Conservation (phyloP, 2,113 vertebrate genomes). For the Camelus bactrianus region DNA sequence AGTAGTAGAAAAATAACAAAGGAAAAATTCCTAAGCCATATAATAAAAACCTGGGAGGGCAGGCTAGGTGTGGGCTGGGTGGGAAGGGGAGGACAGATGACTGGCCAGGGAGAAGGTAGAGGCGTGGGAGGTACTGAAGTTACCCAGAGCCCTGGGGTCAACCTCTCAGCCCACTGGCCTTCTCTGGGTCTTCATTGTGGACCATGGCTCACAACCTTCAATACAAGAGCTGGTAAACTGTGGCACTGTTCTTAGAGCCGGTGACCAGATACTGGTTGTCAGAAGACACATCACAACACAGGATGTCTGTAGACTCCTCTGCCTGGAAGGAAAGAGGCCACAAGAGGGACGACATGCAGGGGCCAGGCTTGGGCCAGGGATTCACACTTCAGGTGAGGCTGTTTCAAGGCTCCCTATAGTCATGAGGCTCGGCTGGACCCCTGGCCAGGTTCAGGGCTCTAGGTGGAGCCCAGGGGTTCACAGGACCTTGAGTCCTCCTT, state of each 20-base stretch:
- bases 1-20: conserved; percentile 27
- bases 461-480: neutral
- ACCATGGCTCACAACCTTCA: neutral
- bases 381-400: neutral
- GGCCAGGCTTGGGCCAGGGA: neutral
- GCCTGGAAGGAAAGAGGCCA: neutral
- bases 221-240: conserved; percentile 60
- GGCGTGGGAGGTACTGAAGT: accelerated
- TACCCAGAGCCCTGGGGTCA: neutral
- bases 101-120: neutral
- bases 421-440: neutral
- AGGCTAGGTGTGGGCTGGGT: neutral
- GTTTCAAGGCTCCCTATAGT: neutral
- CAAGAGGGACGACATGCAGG: neutral
- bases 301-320: conserved; percentile 55
- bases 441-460: neutral
- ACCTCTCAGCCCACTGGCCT: neutral
- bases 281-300: conserved; percentile 71
- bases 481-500: neutral
- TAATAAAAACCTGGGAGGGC: neutral
- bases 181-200: neutral
- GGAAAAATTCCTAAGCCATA: neutral
- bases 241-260: conserved; percentile 61
- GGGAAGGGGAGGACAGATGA: neutral
- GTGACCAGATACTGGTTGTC: conserved; percentile 76